Evolutionary conservation across 2,888 invertebrate species (phyloP), one percentile per base, ranked within the genome.

Genomic region (Leptopilina syphax): DNA sequence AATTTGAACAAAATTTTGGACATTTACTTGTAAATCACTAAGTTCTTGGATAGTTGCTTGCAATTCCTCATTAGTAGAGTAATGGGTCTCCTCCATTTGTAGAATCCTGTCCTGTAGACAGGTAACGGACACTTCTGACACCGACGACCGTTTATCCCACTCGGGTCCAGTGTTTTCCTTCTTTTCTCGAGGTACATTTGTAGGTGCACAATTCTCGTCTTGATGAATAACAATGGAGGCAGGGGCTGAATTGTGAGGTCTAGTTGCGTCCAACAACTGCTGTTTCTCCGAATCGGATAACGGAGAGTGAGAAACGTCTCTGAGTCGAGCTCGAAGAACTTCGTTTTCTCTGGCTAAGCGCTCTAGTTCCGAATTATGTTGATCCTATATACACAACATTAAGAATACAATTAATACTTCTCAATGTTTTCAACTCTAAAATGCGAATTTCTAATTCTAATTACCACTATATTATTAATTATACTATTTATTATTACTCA

Each of bases 21-120:
- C 67, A 93, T 92, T 92, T 84, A 93, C 93, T 92, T 98, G 98
- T 63, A 98, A 93, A 92, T 98, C 98, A 10, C 97, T 96, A 83
- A 98, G 93, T 92, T 98, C 98, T 87, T 98, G 98, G 70, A 98
- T 93, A 0, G 98, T 98, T 0, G 98, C 98, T 92, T 98, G 98
- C 6, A 98, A 93, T 92, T 98, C 98, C 92, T 98, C 97, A 90
- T 96, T 97, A 80, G 97, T 98, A 83, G 97, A 97, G 91, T 90
- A 94, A 90, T 97, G 97, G 24, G 96, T 97, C 92, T 97, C 97
- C 91, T 97, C 97, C 97, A 97, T 97, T 92, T 97, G 97, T 91
- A 97, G 94, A 87, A 98, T 98, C 89, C 97, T 95, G 91, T 98
- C 98, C 92, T 98, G 98, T 83, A 97, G 94, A 91, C 98, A 98